Percentiles rank a stretch among this genome's conserved stretches.
phyloP scores from a whole-genome alignment of 2,888 invertebrate genomes.

The Euplagia quadripunctaria region DNA sequence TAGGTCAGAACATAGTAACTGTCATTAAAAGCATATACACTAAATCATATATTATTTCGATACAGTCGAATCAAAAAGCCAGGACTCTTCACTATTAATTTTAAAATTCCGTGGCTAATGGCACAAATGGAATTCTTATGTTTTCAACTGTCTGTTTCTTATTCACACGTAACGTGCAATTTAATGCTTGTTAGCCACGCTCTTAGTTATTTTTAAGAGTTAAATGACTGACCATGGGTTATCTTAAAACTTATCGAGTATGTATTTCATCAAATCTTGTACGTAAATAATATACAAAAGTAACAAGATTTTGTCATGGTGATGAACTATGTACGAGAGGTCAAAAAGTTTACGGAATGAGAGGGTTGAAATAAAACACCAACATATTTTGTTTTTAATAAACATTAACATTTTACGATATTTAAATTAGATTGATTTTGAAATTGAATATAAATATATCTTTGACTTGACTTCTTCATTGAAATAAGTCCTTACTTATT shows the following conservation, averaged over 20 bases:
- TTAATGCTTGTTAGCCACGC: constrained; percentile 28
- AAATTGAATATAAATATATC: too few species aligned
- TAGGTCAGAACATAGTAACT: neutral
- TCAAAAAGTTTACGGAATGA: too few species aligned
- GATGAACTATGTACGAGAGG: too few species aligned
- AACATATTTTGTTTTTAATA: too few species aligned
- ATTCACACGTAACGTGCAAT: constrained; percentile 30
- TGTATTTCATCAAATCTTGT: neutral
- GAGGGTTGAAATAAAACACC: too few species aligned
- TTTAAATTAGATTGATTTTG: too few species aligned
- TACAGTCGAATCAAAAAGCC: neutral
- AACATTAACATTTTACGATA: too few species aligned
- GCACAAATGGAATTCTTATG: constrained; percentile 24
- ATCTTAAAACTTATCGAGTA: neutral
- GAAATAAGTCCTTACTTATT: too few species aligned
- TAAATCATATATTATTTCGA: neutral
- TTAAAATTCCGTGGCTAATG: constrained; percentile 23
- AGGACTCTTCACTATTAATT: constrained; percentile 20
- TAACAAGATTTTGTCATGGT: too few species aligned
- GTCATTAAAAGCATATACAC: neutral
- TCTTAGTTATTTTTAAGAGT: constrained; percentile 20
- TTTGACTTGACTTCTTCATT: too few species aligned
- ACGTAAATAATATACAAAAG: neutral
- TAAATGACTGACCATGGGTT: constrained; percentile 14
- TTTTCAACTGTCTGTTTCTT: constrained; percentile 23